A percentile compares a stretch with the other conserved stretches of the same genome.
Conservation (phyloP, 1,140 invertebrate genomes). For the Apis laboriosa region DNA sequence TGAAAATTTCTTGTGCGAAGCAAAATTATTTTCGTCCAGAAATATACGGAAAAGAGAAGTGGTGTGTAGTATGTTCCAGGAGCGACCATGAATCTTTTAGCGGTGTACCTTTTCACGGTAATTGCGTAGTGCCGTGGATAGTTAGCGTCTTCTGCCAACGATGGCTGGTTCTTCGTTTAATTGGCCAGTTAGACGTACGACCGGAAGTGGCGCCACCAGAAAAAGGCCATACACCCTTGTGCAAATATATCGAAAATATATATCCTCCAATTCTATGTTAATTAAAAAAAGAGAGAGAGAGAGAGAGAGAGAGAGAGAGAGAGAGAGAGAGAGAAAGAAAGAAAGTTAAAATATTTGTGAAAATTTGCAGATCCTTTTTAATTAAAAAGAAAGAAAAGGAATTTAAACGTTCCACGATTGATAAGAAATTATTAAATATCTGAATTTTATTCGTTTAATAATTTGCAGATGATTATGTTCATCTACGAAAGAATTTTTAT, state of each 20-base stretch:
- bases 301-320: too few species aligned
- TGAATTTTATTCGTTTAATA: not conserved
- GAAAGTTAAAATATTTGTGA: too few species aligned
- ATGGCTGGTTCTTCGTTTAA: conserved; percentile 53
- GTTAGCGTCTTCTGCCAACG: conserved; percentile 60
- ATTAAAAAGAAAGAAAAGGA: too few species aligned
- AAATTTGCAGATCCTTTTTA: too few species aligned
- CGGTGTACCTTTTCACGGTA: conserved; percentile 60
- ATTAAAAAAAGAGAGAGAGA: not conserved
- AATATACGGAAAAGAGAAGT: not conserved
- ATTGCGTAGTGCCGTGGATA: conserved; percentile 61
- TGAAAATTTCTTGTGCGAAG: not conserved
- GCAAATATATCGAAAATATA: not conserved
- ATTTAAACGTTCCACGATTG: not conserved
- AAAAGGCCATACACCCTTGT: conserved; percentile 40
- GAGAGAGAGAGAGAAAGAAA: not conserved
- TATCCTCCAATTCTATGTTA: not conserved
- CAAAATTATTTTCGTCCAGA: conserved; percentile 55
- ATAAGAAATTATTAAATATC: not conserved
- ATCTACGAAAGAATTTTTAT: not conserved
- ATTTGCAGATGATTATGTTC: not conserved
- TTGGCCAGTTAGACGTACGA: conserved; percentile 58
- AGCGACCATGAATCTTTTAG: conserved; percentile 69
- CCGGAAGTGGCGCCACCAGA: conserved; percentile 40
- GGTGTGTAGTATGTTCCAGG: conserved; percentile 18